Evolutionary conservation across 2,888 invertebrate species (phyloP).

Genomic region (Thelaira solivaga): DNA sequence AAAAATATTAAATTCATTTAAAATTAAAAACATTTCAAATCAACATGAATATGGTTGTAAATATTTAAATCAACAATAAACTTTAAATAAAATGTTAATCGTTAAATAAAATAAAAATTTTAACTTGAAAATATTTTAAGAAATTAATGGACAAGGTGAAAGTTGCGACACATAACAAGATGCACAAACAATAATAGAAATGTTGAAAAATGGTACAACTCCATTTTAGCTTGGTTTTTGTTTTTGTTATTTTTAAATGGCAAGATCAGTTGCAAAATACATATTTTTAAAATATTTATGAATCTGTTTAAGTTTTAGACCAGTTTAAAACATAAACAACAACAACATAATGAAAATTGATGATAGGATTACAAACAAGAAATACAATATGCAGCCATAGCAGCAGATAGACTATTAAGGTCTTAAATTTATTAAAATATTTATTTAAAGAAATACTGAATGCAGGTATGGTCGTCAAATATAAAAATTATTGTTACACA

Average conservation of each 20-base stretch:
- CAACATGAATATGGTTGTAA: no score
- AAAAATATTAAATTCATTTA: no score
- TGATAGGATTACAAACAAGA: constrained; percentile 24
- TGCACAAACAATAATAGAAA: background rate
- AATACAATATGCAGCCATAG: constrained; percentile 9
- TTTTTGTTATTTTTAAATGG: background rate
- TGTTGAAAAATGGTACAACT: background rate
- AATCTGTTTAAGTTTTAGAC: constrained; percentile 9
- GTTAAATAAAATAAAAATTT: background rate
- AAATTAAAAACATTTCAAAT: no score
- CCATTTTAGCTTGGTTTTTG: no score
- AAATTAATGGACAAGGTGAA: constrained; percentile 71
- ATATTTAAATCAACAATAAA: background rate
- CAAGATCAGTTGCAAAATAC: constrained; percentile 15
- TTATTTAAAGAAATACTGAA: no score
- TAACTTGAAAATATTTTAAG: background rate
- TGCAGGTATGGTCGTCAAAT: no score
- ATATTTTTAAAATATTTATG: constrained; percentile 1
- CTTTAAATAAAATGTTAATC: background rate
- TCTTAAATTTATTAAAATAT: background rate
- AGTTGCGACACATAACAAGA: constrained; percentile 69
- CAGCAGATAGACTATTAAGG: background rate
- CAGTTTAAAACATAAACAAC: constrained; percentile 16
- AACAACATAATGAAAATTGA: constrained; percentile 9
- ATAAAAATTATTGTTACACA: no score